Evolutionary conservation across 2,113 vertebrate genomes (phyloP), one percentile per base, ranked within the genome.

Genomic region (Acanthochromis polyacanthus): DNA sequence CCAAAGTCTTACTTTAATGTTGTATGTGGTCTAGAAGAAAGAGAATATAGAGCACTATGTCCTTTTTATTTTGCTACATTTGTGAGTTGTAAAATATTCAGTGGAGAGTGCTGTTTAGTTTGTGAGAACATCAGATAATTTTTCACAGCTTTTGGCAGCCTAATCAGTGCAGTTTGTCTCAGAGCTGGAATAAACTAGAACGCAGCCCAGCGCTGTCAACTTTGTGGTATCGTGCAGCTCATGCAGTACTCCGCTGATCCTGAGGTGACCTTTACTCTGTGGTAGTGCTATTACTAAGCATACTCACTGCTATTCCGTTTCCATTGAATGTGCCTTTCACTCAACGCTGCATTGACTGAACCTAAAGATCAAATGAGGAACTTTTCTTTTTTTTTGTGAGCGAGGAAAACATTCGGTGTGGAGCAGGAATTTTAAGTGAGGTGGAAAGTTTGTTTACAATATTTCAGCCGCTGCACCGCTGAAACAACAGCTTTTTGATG

Each of bases 1-100:
- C 61, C 65, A 80, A 82, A 93, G 91, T 93, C 92, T 93, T 93
- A 93, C 88, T 83, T 81, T 82, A 73, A 78, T 75, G 59, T 82
- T 75, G 55, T 76, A 30, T 69, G 72, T 74, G 46, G 63, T 66
- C 20, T 77, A 48, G 14, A 64, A 71, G 38, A 69, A 61, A 71
- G 38, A 69, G 63, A 73, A 5, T 43, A 64, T 48, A 15, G 66
- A 85, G 60, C 23, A 51, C 1, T 17, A n/a, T 20, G 36, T 51
- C 38, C n/a, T 80, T 66, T 58, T 65, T 75, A 65, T 83, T 85
- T 84, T 86, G 71, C 57, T 88, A 72, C 67, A 78, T 78, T 81
- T 61, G 23, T 55, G 36, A 9, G 57, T 55, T 82, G 50, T 74
- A 59, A 69, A 67, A 61, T 61, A 56, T 76, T 62, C 71, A 61